A percentile compares a stretch with the other conserved stretches of the same genome.
Evolutionary conservation across 2,797 vertebrate genomes (phyloP).

Genomic region (Hippocampus kuda): DNA sequence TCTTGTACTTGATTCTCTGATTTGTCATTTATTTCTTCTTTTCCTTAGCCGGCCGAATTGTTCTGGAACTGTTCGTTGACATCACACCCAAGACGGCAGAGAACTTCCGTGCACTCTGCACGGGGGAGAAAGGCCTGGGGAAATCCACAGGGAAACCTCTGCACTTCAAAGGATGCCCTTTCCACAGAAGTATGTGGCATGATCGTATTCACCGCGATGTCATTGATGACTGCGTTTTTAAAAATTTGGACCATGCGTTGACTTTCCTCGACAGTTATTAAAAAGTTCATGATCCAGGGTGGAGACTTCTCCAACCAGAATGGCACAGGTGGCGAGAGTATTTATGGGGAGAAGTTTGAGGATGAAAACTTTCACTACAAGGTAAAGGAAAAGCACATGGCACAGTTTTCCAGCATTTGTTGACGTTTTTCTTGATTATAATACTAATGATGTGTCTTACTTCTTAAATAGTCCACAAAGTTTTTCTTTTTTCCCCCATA

Average conservation of each 20-base stretch:
- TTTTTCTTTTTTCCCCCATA: no score
- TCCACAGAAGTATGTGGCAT: conserved; percentile 83
- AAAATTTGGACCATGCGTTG: not conserved
- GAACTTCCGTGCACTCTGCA: conserved; percentile 91
- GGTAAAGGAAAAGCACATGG: conserved; percentile 54
- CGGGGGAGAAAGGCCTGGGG: conserved; percentile 87
- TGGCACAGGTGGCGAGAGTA: conserved; percentile 95
- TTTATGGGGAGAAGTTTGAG: conserved; percentile 98
- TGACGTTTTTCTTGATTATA: no score
- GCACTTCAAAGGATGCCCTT: conserved; percentile 94
- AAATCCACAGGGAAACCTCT: conserved; percentile 82
- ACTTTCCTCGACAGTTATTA: conserved; percentile 76
- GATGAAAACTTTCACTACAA: conserved; percentile 96
- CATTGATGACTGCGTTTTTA: not conserved
- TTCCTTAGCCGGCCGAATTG: conserved; percentile 77
- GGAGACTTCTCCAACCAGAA: conserved; percentile 97
- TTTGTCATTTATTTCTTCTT: not conserved
- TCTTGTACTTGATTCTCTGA: not conserved
- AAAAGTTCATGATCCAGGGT: conserved; percentile 95
- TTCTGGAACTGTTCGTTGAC: conserved; percentile 89
- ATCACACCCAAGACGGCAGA: conserved; percentile 89
- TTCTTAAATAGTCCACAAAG: no score
- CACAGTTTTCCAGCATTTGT: no score
- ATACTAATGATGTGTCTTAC: no score
- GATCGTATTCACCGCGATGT: no score